A percentile compares a stretch with the other conserved stretches of the same genome.
Evolutionary conservation across 1,140 invertebrate species (phyloP).

Genomic region (Anastrepha ludens): DNA sequence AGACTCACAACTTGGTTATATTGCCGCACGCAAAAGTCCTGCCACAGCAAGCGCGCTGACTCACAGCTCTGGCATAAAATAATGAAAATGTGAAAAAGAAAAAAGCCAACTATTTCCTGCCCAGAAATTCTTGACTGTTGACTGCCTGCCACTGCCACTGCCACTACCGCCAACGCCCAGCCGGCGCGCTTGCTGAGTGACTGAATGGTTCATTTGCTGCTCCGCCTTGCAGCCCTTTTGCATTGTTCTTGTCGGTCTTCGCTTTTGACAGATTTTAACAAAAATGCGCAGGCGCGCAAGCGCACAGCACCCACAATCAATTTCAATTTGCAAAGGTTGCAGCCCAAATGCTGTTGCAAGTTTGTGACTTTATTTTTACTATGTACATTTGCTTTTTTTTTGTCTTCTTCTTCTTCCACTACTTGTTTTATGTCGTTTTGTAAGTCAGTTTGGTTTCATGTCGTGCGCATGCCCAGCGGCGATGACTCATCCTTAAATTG

Average conservation of each 20-base stretch:
- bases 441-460: background rate
- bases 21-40: background rate
- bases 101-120: constrained; percentile 43
- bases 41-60: background rate
- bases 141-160: constrained; percentile 2
- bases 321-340: constrained; percentile 51
- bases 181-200: background rate
- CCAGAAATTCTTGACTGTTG: constrained; percentile 45
- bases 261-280: constrained; percentile 48
- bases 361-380: constrained; percentile 24
- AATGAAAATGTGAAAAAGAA: constrained; percentile 26
- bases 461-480: constrained; percentile 17
- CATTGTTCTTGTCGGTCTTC: constrained; percentile 8
- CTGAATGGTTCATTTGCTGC: constrained; percentile 41
- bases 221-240: constrained; percentile 33
- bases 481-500: constrained; percentile 22
- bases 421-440: background rate
- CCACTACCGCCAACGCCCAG: constrained; percentile 19
- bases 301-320: constrained; percentile 51
- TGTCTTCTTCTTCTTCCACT: background rate
- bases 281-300: constrained; percentile 32
- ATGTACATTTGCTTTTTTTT: too few species aligned
- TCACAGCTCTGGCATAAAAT: background rate
- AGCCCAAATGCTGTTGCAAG: constrained; percentile 38
- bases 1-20: constrained; percentile 10